phyloP scores from a whole-genome alignment of 2,888 invertebrate genomes.

The Malacosoma neustria region DNA sequence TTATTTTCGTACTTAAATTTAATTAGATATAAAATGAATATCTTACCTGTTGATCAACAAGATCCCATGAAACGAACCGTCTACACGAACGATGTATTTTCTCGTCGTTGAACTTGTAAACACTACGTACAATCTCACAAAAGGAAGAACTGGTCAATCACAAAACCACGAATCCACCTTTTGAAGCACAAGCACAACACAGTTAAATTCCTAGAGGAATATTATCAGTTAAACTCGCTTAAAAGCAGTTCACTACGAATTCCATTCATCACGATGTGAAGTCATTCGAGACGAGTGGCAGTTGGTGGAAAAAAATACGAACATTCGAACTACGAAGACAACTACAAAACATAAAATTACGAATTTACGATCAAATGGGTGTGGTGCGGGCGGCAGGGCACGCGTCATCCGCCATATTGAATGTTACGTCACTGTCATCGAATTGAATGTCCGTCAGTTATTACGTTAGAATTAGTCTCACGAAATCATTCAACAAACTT shows the following conservation, averaged over 20 bases:
- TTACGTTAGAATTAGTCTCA: too few relatives aligned
- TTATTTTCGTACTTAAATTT: too few relatives aligned
- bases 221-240: conserved; percentile 39
- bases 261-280: conserved; percentile 66
- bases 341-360: too few relatives aligned
- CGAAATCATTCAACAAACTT: too few relatives aligned
- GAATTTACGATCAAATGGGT: too few relatives aligned
- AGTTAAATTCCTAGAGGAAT: conserved; percentile 32
- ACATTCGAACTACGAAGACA: too few relatives aligned
- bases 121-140: conserved; percentile 55
- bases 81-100: conserved; percentile 40
- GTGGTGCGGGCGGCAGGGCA: conserved; percentile 45
- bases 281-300: conserved; percentile 56
- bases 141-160: conserved; percentile 61
- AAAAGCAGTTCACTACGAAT: conserved; percentile 46
- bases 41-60: conserved; percentile 65
- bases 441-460: too few relatives aligned
- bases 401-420: conserved; percentile 73
- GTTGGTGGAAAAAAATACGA: too few relatives aligned
- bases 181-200: conserved; percentile 50
- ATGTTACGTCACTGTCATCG: conserved; percentile 69
- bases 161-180: conserved; percentile 60
- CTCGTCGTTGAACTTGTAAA: conserved; percentile 59
- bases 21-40: too few relatives aligned
- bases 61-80: conserved; percentile 65